Base-by-base conservation (phyloP, 1,140 invertebrate species). In the Tetramorium simillimum region DNA sequence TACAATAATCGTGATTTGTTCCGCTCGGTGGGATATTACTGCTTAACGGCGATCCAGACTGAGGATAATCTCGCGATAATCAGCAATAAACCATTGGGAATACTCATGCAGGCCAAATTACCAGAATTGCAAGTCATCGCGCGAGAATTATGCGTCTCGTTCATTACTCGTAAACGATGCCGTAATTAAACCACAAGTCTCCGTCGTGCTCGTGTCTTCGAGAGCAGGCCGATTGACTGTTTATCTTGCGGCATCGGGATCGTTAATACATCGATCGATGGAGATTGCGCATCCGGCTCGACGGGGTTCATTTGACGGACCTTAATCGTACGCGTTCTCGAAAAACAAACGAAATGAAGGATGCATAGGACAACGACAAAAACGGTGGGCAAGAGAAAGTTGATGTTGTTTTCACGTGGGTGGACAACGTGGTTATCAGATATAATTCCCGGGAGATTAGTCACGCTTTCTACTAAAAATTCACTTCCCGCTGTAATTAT, bases 381-480 rank as follows among this genome's bases (percentile, higher is more conserved):
- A 24, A 21, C 65, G 43, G 18, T 40, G 3, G 21, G 40, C 5
- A 76, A 65, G 76, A 87, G 88, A 90, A 90, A 90, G 85, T 78
- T 33, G 67, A 9, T 21, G 56, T 37, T 75, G 85, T 60, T 81
- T 43, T 60, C 43, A 86, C 85, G 88, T 89, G 63, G 88, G 85
- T 89, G 84, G 76, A 82, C n/a, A 65, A 33, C 43, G 24, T 21
- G 21, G 0, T 46, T 33, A 10, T 77, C 21, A 7, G 69, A 49
- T 86, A 82, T 56, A 49, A 40, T 88, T 73, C 21, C 24, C 10
- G 28, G 10, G 12, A 21, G 56, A 78, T 89, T 80, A 7, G 24
- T 86, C 24, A 76, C 69, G 86, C 88, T 90, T 89, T 90, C 60
- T 46, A 82, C 33, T 56, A 78, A 86, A 89, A 89, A 65, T 65